Conservation (phyloP, 2,888 invertebrate genomes). For the Adineta ricciae region DNA sequence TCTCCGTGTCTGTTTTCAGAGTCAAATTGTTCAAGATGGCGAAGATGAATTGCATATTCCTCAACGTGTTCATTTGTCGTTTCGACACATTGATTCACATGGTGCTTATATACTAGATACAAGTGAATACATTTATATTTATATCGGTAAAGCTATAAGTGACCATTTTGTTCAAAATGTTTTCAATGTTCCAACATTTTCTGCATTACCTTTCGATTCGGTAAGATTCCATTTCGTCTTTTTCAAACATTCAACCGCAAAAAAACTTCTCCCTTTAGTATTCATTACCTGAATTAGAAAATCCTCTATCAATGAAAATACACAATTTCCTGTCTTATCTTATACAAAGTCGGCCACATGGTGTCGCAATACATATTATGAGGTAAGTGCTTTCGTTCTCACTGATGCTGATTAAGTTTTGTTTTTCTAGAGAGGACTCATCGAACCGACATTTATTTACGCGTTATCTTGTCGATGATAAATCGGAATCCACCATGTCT, state of each 20-base stretch:
- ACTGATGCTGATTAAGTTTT: too few species aligned
- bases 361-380: conserved; percentile 24
- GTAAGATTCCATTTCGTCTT: too few species aligned
- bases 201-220: conserved; percentile 61
- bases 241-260: too few species aligned
- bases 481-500: conserved; percentile 29
- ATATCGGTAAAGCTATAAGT: conserved; percentile 70
- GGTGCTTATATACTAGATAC: conserved; percentile 85
- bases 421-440: not conserved
- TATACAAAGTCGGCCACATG: conserved; percentile 26
- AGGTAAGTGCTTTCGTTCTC: not conserved
- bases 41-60: conserved; percentile 50
- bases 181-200: conserved; percentile 66
- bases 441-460: conserved; percentile 11
- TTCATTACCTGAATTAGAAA: conserved; percentile 30
- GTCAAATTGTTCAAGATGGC: conserved; percentile 11
- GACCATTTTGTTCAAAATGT: conserved; percentile 65
- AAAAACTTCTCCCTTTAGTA: conserved; percentile 5
- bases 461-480: conserved; percentile 25
- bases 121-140: conserved; percentile 68
- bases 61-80: conserved; percentile 71
- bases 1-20: not conserved
- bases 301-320: conserved; percentile 29
- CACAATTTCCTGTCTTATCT: conserved; percentile 27
- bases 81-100: conserved; percentile 61